These are phyloP conservation scores for Ophthalmolycus amberensis DNA, from an alignment of 2,113 vertebrate species.

Conservation along the genomic window DNA sequence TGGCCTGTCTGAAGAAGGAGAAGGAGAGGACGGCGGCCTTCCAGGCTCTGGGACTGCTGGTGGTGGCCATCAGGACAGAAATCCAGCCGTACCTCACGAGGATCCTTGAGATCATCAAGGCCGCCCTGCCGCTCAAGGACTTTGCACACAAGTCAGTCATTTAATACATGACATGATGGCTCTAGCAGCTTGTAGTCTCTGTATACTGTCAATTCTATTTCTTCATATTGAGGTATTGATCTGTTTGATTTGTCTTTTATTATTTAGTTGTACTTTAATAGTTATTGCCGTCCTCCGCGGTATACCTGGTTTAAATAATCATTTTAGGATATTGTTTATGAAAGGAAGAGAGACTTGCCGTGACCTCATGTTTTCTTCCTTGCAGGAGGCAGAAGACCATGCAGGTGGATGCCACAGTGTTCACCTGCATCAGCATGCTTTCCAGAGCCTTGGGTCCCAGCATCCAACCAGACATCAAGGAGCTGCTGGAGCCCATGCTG, in stretches of 20 bases:
- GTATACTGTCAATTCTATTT: background rate
- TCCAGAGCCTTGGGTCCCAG: constrained; percentile 96
- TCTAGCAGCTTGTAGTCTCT: background rate
- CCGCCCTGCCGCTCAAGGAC: constrained; percentile 96
- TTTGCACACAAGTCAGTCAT: constrained; percentile 95
- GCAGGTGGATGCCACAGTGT: constrained; percentile 98
- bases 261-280: no score
- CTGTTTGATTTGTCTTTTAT: no score
- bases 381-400: constrained; percentile 95
- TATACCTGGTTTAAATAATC: background rate
- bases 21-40: constrained; percentile 96
- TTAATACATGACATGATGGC: background rate
- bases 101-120: constrained; percentile 97
- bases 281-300: no score
- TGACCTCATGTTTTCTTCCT: background rate
- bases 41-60: constrained; percentile 95
- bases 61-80: constrained; percentile 93
- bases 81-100: constrained; percentile 94
- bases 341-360: background rate
- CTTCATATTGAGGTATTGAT: background rate
- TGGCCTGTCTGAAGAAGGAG: constrained; percentile 96
- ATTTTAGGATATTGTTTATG: background rate
- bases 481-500: constrained; percentile 97
- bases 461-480: constrained; percentile 98
- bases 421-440: constrained; percentile 98